Evolutionary conservation across 2,113 vertebrate species (phyloP).

Genomic region (Condylura cristata): DNA sequence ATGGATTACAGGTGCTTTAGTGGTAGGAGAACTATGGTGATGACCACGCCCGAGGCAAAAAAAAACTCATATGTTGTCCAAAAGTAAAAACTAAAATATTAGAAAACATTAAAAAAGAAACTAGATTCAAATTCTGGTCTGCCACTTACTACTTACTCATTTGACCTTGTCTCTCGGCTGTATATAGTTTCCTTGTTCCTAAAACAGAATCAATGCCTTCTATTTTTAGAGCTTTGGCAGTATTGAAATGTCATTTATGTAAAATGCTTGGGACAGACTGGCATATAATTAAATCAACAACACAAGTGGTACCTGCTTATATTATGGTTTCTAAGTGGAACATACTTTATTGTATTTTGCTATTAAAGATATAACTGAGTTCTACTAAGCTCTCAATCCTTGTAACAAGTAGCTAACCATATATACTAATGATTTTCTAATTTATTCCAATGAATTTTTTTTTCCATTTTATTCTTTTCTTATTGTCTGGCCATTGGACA

Average conservation of each 20-base stretch:
- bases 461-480: neutral
- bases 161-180: neutral
- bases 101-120: neutral
- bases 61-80: too few species aligned
- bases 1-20: too few species aligned
- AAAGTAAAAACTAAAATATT: too few species aligned
- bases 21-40: too few species aligned
- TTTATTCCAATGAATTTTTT: neutral
- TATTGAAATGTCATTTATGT: neutral
- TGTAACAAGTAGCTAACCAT: neutral
- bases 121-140: neutral
- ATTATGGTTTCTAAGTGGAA: neutral
- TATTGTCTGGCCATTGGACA: neutral
- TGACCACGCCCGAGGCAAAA: too few species aligned
- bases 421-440: neutral
- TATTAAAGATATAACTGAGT: neutral
- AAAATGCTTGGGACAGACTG: slow-evolving; percentile 1
- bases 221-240: neutral
- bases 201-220: neutral
- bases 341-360: neutral
- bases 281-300: neutral
- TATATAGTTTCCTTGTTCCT: slow-evolving; percentile 23
- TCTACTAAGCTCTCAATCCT: neutral
- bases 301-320: neutral
- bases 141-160: neutral